Percentiles rank a stretch among this genome's conserved stretches.
phyloP scores from a whole-genome alignment of 2,113 vertebrate species.

The Misgurnus mizolepis region DNA sequence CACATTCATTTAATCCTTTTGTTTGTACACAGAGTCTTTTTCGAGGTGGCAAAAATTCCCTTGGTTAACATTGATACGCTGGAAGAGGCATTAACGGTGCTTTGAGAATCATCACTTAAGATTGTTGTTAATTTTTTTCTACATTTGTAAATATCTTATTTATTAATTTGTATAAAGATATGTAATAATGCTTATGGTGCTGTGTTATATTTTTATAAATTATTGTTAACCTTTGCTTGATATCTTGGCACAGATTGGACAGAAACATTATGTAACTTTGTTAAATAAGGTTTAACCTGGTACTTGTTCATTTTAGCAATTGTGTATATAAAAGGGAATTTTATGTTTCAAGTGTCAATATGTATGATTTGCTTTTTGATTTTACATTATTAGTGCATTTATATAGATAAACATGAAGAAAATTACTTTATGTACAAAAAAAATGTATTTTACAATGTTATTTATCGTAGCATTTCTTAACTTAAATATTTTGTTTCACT shows the following conservation, averaged over 20 bases:
- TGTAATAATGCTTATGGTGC: constrained; percentile 4
- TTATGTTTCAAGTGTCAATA: not conserved
- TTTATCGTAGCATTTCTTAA: not conserved
- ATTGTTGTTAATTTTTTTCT: not conserved
- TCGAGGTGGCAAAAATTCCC: constrained; percentile 32
- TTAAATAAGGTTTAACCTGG: not conserved
- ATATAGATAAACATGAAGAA: not conserved
- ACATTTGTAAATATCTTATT: constrained; percentile 34
- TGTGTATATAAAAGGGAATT: not conserved
- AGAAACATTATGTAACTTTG: not conserved
- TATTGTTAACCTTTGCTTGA: not conserved
- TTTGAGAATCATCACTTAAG: not conserved
- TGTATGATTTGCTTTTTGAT: not conserved
- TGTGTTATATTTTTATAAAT: constrained; percentile 5
- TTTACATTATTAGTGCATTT: not conserved
- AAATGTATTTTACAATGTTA: not conserved
- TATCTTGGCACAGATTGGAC: not conserved
- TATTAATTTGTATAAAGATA: constrained; percentile 36
- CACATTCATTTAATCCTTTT: not conserved
- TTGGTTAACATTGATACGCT: constrained; percentile 31
- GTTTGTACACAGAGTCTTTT: constrained; percentile 33
- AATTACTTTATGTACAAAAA: not conserved
- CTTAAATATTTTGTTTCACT: not conserved
- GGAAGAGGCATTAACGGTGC: constrained; percentile 7
- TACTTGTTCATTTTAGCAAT: not conserved